Conservation (phyloP, 2,888 invertebrate species). For the Smittia sp. region DNA sequence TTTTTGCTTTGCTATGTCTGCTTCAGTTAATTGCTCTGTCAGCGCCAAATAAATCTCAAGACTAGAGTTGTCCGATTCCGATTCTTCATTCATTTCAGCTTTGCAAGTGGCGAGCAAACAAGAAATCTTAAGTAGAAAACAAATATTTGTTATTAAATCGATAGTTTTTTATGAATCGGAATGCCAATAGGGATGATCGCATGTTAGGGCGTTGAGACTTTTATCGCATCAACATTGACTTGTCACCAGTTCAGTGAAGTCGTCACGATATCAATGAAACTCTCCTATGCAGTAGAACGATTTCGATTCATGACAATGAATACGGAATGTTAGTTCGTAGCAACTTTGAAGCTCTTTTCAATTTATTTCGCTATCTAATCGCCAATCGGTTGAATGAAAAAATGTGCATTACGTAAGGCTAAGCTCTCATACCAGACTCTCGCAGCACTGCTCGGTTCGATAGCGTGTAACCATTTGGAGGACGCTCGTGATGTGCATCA, state of each 20-base stretch:
- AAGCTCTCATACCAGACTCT: constrained; percentile 54
- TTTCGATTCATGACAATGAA: too few species aligned
- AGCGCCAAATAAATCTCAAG: constrained; percentile 50
- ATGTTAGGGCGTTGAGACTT: too few species aligned
- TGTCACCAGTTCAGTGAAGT: too few species aligned
- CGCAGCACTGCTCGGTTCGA: constrained; percentile 67
- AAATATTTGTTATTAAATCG: constrained; percentile 14
- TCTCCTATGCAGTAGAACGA: too few species aligned
- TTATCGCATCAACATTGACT: too few species aligned
- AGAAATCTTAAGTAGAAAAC: constrained; percentile 42
- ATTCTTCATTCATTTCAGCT: constrained; percentile 45
- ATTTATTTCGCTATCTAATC: too few species aligned
- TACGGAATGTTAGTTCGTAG: too few species aligned
- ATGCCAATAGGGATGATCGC: too few species aligned
- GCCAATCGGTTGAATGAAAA: constrained; percentile 67
- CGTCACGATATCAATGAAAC: too few species aligned
- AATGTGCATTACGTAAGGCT: constrained; percentile 63
- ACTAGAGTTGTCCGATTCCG: constrained; percentile 49
- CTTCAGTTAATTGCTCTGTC: constrained; percentile 46
- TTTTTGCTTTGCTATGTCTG: not conserved
- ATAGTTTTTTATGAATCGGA: too few species aligned
- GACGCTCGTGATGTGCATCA: constrained; percentile 59
- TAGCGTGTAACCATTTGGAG: constrained; percentile 62
- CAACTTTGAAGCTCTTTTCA: too few species aligned
- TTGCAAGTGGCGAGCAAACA: constrained; percentile 44